Evolutionary conservation across 2,888 invertebrate genomes (phyloP).

Genomic region (Lasioglossum morio): DNA sequence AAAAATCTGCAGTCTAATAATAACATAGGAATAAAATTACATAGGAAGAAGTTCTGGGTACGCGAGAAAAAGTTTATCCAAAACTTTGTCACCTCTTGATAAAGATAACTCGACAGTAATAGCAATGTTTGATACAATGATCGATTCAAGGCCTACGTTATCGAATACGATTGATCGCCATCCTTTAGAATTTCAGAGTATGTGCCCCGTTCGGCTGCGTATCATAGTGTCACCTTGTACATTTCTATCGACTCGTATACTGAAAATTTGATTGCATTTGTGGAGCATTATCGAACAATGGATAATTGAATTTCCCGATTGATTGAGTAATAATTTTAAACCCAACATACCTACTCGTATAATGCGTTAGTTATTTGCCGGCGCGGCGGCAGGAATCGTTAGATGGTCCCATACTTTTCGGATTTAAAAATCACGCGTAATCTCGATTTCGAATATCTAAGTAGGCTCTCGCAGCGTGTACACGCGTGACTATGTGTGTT

Average conservation of each 20-base stretch:
- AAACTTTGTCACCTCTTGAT: too few relatives aligned
- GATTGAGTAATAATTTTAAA: not conserved
- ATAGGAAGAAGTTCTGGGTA: too few relatives aligned
- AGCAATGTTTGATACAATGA: too few relatives aligned
- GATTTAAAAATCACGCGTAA: constrained; percentile 41
- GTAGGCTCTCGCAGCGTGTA: constrained; percentile 21
- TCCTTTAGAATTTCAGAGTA: too few relatives aligned
- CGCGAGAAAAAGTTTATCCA: too few relatives aligned
- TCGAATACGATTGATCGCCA: too few relatives aligned
- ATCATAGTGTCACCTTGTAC: not conserved
- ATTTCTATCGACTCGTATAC: not conserved
- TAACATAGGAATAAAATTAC: too few relatives aligned
- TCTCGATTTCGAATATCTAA: constrained; percentile 8
- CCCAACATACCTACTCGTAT: not conserved
- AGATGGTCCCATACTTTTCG: constrained; percentile 23
- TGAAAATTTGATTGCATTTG: not conserved
- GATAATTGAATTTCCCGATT: not conserved
- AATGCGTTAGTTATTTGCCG: not conserved
- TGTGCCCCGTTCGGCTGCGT: not conserved
- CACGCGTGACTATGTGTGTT: constrained; percentile 32
- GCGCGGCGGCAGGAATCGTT: constrained; percentile 15
- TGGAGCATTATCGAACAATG: not conserved
- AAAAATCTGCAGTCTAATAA: too few relatives aligned
- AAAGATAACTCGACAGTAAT: too few relatives aligned
- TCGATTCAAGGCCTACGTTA: too few relatives aligned